phyloP scores from a whole-genome alignment of 37 sponge, comb jelly and placozoan species.

The Chondrosia reniformis region DNA sequence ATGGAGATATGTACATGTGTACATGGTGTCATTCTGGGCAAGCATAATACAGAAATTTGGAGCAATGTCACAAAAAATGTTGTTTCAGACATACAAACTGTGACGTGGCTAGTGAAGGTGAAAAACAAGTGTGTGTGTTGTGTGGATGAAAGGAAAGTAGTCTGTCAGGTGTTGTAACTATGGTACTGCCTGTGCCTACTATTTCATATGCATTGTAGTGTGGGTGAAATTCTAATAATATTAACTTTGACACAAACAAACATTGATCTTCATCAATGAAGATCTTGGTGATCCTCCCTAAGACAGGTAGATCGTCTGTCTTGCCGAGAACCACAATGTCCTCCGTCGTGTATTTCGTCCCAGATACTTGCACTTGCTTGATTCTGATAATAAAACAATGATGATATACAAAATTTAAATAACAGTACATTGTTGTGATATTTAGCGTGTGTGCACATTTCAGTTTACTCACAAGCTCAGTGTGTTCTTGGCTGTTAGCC shows the following conservation, averaged over 20 bases:
- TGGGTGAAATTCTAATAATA: not conserved
- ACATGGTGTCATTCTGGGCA: no score
- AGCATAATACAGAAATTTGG: not conserved
- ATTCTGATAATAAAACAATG: no score
- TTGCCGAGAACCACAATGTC: not conserved
- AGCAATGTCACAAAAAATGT: not conserved
- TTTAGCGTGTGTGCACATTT: no score
- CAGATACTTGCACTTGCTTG: not conserved
- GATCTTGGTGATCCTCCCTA: not conserved
- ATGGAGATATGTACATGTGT: not conserved
- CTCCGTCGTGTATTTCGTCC: not conserved
- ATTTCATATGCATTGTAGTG: not conserved
- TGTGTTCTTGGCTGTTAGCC: not conserved
- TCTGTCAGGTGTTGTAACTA: not conserved
- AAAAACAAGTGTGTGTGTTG: not conserved
- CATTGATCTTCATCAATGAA: not conserved
- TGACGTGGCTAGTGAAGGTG: not conserved
- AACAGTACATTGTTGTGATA: not conserved
- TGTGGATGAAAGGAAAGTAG: not conserved
- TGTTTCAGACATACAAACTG: not conserved
- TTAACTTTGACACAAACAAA: not conserved
- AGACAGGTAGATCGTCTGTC: not conserved
- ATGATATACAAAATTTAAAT: not conserved
- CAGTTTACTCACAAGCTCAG: not conserved
- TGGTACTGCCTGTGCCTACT: not conserved